Conservation (phyloP, 2,113 vertebrate species). For the Pungitius pungitius region DNA sequence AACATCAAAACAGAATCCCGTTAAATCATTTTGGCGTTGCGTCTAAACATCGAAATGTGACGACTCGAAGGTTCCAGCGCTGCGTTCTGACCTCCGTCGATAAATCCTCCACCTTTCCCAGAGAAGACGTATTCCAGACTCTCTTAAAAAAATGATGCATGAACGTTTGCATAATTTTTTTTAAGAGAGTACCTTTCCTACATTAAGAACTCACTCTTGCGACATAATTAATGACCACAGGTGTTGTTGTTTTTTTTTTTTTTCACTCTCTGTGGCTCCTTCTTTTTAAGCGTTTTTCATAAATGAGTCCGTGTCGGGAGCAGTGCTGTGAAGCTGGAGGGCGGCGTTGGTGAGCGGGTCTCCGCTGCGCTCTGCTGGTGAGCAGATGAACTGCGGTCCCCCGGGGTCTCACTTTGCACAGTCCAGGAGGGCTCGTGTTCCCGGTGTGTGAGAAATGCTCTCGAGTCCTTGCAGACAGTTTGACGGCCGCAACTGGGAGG, state of each 20-base stretch:
- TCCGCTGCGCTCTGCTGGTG: conserved; percentile 64
- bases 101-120: conserved; percentile 21
- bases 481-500: too few species aligned
- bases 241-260: conserved; percentile 33
- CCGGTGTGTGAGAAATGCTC: too few species aligned
- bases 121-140: conserved; percentile 5
- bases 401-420: background rate
- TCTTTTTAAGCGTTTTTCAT: conserved; percentile 55
- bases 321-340: conserved; percentile 41
- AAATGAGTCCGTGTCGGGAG: conserved; percentile 53
- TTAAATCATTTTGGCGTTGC: conserved; percentile 20
- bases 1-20: conserved; percentile 19
- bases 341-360: background rate
- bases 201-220: conserved; percentile 39
- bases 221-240: conserved; percentile 57
- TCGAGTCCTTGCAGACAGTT: too few species aligned
- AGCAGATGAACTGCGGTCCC: conserved; percentile 14
- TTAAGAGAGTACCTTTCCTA: conserved; percentile 13
- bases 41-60: conserved; percentile 33
- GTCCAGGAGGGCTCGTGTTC: accelerated
- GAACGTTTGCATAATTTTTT: conserved; percentile 49
- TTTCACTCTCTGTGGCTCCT: conserved; percentile 17
- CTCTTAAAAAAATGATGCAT: too few species aligned
- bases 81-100: background rate
- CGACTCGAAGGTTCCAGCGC: conserved; percentile 1